Percentiles rank a stretch among this genome's conserved stretches.
phyloP scores from a whole-genome alignment of 2,888 invertebrate genomes.

The Zaprionus bogoriensis region DNA sequence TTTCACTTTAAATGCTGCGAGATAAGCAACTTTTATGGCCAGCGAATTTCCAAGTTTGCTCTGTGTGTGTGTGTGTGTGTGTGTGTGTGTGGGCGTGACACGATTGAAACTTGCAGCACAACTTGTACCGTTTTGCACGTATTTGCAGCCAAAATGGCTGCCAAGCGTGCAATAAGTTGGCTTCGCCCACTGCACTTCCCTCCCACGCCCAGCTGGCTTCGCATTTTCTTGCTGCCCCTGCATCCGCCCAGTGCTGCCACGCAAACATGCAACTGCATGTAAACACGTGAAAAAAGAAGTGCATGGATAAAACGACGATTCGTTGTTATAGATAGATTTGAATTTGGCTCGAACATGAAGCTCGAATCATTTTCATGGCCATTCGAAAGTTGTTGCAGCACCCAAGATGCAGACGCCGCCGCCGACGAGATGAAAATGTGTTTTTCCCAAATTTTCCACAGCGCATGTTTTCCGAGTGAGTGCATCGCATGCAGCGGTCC shows the following conservation, averaged over 20 bases:
- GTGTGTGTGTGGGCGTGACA: slow-evolving; percentile 20
- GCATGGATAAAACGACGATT: slow-evolving; percentile 15
- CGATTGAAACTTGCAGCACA: slow-evolving; percentile 28
- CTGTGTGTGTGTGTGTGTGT: slow-evolving; percentile 1
- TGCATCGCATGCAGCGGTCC: no score
- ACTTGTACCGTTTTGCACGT: slow-evolving; percentile 41
- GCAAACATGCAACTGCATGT: slow-evolving; percentile 28
- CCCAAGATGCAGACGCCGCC: no score
- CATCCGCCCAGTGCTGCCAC: background rate
- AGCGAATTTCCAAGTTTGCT: slow-evolving; percentile 32
- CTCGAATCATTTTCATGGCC: slow-evolving; percentile 34
- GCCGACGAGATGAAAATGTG: background rate
- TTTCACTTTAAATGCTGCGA: slow-evolving; percentile 66
- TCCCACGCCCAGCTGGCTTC: slow-evolving; percentile 1
- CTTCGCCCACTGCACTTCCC: no score
- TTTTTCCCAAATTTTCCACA: background rate
- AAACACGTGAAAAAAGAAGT: slow-evolving; percentile 12
- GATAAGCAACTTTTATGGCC: slow-evolving; percentile 62
- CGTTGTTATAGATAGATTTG: slow-evolving; percentile 18
- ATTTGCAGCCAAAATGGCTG: slow-evolving; percentile 52
- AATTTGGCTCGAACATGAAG: slow-evolving; percentile 27
- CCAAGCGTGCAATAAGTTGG: slow-evolving; percentile 45
- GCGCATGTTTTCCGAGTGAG: no score
- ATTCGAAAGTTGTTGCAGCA: slow-evolving; percentile 30
- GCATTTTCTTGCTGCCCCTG: background rate